A percentile compares a stretch with the other conserved stretches of the same genome.
phyloP scores from a whole-genome alignment of 2,888 invertebrate genomes.

The Melieria picta region DNA sequence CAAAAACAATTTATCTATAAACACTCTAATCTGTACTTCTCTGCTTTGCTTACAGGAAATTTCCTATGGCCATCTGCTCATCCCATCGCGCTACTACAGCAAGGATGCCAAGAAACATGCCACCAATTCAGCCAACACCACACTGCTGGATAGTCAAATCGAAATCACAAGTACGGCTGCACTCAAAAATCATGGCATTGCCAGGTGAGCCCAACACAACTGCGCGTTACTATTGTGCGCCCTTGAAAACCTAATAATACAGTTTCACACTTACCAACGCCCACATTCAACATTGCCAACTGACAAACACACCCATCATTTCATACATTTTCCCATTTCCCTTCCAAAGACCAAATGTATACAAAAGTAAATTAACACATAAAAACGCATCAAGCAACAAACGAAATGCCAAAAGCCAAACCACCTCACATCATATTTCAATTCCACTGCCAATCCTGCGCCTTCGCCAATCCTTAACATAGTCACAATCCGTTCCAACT shows the following conservation, averaged over 20 bases:
- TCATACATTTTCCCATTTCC: too few species aligned
- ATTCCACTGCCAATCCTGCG: too few species aligned
- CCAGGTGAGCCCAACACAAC: slow-evolving; percentile 66
- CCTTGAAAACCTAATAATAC: background rate
- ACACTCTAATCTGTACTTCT: slow-evolving; percentile 4
- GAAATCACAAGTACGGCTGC: slow-evolving; percentile 66
- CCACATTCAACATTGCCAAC: too few species aligned
- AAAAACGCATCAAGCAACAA: too few species aligned
- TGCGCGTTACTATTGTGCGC: background rate
- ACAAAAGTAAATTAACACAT: too few species aligned
- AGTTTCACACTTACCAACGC: too few species aligned
- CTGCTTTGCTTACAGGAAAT: slow-evolving; percentile 72
- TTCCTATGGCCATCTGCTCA: slow-evolving; percentile 86
- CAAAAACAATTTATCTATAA: background rate
- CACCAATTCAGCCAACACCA: slow-evolving; percentile 48
- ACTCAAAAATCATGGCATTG: slow-evolving; percentile 69
- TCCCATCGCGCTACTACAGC: slow-evolving; percentile 73
- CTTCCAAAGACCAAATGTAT: too few species aligned
- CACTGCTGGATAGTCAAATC: slow-evolving; percentile 61
- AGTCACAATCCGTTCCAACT: too few species aligned
- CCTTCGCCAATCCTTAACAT: too few species aligned
- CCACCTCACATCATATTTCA: too few species aligned
- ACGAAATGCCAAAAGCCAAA: too few species aligned
- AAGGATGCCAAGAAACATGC: slow-evolving; percentile 65
- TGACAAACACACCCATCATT: too few species aligned